phyloP scores from a whole-genome alignment of 2,888 invertebrate species.

The Eledona agricola region DNA sequence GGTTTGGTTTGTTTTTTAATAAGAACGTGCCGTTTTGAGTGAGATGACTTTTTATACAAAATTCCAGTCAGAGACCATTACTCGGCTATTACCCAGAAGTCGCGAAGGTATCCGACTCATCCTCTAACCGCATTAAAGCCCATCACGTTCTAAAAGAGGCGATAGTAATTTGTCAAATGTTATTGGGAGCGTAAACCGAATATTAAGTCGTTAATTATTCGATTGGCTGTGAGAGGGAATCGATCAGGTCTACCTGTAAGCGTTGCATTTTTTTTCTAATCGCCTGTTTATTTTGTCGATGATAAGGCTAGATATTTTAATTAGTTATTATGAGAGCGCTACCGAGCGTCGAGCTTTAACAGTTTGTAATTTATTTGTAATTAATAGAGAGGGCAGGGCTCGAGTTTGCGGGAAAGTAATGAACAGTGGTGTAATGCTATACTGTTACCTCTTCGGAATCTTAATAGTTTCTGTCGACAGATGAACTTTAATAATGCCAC shows the following conservation, averaged over 20 bases:
- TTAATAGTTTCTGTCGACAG: constrained; percentile 30
- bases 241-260: constrained; percentile 24
- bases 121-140: constrained; percentile 9
- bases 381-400: constrained; percentile 36
- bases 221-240: constrained; percentile 32
- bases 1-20: too few species aligned
- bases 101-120: not conserved
- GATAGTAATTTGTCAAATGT: constrained; percentile 32
- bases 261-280: constrained; percentile 27
- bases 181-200: constrained; percentile 27
- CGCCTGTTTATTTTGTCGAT: constrained; percentile 35
- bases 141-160: constrained; percentile 28
- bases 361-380: constrained; percentile 38
- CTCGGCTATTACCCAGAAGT: constrained; percentile 1
- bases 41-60: not conserved
- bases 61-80: constrained; percentile 1
- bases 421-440: constrained; percentile 32
- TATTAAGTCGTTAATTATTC: constrained; percentile 37
- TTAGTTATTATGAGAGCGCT: constrained; percentile 42
- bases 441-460: constrained; percentile 34
- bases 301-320: constrained; percentile 43
- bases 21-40: too few species aligned
- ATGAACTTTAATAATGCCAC: constrained; percentile 31
- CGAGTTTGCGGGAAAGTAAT: constrained; percentile 31
- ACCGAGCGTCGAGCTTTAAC: constrained; percentile 36